Conservation (phyloP, 2,797 vertebrate species). For the Danionella dracula region DNA sequence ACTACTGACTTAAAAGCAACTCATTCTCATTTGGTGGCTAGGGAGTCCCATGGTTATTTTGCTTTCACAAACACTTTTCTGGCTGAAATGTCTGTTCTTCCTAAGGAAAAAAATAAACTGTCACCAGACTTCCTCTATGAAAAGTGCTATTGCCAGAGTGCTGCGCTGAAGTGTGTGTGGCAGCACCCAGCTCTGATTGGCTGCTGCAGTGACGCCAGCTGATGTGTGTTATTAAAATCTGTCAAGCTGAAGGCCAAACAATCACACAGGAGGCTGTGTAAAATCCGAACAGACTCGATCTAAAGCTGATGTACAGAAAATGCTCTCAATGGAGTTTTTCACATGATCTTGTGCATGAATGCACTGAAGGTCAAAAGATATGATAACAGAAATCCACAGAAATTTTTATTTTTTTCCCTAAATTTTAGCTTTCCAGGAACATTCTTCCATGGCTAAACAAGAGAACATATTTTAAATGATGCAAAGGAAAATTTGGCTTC, state of each 20-base stretch:
- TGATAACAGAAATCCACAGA: too few relatives aligned
- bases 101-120: neutral
- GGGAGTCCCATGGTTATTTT: neutral
- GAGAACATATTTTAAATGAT: constrained; percentile 18
- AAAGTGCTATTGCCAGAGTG: neutral
- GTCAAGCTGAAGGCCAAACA: neutral
- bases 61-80: neutral
- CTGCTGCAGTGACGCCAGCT: neutral
- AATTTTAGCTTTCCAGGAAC: constrained; percentile 27
- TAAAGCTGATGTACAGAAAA: neutral
- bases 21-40: neutral
- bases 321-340: neutral
- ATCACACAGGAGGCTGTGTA: neutral
- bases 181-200: neutral
- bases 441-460: constrained; percentile 23
- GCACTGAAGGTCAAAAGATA: too few relatives aligned
- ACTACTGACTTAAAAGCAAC: too few relatives aligned
- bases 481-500: constrained; percentile 10
- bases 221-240: constrained; percentile 14
- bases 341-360: neutral
- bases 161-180: neutral
- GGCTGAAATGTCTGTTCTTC: neutral
- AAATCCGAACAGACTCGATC: neutral
- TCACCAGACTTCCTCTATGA: neutral
- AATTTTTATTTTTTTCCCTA: constrained; percentile 13